phyloP scores from a whole-genome alignment of 1,140 invertebrate genomes.

The Ceratoteleas bidentatus region DNA sequence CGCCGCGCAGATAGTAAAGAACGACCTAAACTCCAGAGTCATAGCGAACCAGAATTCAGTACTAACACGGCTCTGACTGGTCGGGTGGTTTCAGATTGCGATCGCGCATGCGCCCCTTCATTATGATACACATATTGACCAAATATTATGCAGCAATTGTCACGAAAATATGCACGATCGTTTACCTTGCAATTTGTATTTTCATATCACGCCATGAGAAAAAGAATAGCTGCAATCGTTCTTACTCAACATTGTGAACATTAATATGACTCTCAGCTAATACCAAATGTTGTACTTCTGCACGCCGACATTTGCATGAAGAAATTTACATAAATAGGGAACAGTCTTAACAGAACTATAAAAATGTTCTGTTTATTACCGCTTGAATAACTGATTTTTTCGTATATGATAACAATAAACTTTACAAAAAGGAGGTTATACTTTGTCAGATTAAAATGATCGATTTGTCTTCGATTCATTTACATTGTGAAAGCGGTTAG shows the following conservation, averaged over 20 bases:
- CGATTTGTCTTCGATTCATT: no score
- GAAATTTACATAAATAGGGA: neutral
- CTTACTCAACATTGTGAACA: slow-evolving; percentile 54
- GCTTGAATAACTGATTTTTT: no score
- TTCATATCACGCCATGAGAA: slow-evolving; percentile 48
- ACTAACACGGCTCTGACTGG: slow-evolving; percentile 56
- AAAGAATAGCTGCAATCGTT: slow-evolving; percentile 50
- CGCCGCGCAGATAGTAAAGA: slow-evolving; percentile 73
- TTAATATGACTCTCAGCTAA: slow-evolving; percentile 46
- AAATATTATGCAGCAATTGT: slow-evolving; percentile 68
- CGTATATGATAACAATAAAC: no score
- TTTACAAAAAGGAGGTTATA: no score
- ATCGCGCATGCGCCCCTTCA: slow-evolving; percentile 64
- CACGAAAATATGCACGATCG: slow-evolving; percentile 63
- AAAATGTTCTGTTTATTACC: no score
- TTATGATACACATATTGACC: slow-evolving; percentile 66
- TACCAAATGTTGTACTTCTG: slow-evolving; percentile 54
- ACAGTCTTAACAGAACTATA: no score
- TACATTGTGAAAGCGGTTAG: no score
- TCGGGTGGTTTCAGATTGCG: slow-evolving; percentile 58
- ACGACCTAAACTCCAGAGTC: slow-evolving; percentile 76
- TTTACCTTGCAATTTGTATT: slow-evolving; percentile 66
- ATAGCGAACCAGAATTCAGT: slow-evolving; percentile 74
- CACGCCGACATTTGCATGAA: slow-evolving; percentile 25
- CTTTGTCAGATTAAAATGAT: no score